A percentile compares a stretch with the other conserved stretches of the same genome.
Evolutionary conservation across 2,113 vertebrate species (phyloP).

Genomic region (Callipepla californica): DNA sequence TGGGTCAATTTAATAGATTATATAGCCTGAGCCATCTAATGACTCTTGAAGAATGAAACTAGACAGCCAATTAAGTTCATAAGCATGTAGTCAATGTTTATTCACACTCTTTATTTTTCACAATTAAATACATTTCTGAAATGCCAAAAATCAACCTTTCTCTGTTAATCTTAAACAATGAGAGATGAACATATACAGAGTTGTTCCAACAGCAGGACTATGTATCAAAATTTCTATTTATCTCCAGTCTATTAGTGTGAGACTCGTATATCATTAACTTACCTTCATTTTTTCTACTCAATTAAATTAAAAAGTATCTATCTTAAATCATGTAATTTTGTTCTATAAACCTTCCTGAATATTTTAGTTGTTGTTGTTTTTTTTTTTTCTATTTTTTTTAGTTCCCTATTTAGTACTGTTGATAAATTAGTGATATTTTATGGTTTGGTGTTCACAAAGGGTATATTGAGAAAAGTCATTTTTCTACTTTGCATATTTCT

Average conservation of each 20-base stretch:
- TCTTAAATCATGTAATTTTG: not conserved
- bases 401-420: not conserved
- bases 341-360: not conserved
- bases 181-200: not conserved
- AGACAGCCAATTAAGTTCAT: not conserved
- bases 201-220: not conserved
- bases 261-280: not conserved
- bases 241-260: not conserved
- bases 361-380: not conserved
- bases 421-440: not conserved
- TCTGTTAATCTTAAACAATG: not conserved
- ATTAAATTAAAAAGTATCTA: not conserved
- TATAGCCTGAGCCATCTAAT: not conserved
- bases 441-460: not conserved
- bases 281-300: not conserved
- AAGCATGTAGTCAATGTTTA: not conserved
- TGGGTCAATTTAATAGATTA: not conserved
- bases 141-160: not conserved
- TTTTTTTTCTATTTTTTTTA: not conserved
- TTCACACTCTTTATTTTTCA: not conserved
- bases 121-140: not conserved
- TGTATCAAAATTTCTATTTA: not conserved
- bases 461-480: not conserved
- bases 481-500: constrained; percentile 14
- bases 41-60: not conserved